A percentile compares a stretch with the other conserved stretches of the same genome.
Evolutionary conservation across 2,113 vertebrate genomes (phyloP).

Genomic region (Petrocephalus zakoni): DNA sequence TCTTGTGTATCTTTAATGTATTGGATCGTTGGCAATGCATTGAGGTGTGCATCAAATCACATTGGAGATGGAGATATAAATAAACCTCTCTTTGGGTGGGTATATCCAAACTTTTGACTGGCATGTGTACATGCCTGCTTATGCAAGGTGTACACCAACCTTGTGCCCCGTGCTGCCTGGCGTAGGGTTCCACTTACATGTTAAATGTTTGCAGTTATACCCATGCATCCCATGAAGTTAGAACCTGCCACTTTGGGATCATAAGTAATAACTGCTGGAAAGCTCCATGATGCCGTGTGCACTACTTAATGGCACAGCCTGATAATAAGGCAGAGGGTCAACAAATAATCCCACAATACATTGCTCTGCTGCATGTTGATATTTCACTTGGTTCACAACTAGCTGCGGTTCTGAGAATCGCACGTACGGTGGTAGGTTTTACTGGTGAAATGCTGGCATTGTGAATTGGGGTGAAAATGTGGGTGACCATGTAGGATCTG

Average conservation of each 20-base stretch:
- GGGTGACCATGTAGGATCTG: neutral
- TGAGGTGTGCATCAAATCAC: no score
- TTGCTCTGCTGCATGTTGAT: neutral
- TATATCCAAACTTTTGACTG: no score
- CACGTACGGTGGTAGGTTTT: neutral
- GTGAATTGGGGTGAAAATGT: neutral
- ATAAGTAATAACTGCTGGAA: neutral
- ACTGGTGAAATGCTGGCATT: neutral
- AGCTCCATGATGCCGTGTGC: neutral
- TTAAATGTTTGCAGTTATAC: neutral
- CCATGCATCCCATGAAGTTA: neutral
- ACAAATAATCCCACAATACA: neutral
- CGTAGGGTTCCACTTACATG: neutral
- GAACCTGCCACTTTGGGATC: neutral
- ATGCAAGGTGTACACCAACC: neutral
- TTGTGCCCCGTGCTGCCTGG: neutral
- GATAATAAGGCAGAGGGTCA: neutral
- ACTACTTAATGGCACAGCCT: neutral
- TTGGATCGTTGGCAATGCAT: no score
- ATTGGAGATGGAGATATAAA: no score
- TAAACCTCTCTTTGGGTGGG: no score
- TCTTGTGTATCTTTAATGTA: no score
- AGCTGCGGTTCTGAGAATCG: neutral
- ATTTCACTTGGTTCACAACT: neutral
- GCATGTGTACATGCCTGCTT: no score